phyloP scores from a whole-genome alignment of 2,888 invertebrate species.

The Hypena proboscidalis region DNA sequence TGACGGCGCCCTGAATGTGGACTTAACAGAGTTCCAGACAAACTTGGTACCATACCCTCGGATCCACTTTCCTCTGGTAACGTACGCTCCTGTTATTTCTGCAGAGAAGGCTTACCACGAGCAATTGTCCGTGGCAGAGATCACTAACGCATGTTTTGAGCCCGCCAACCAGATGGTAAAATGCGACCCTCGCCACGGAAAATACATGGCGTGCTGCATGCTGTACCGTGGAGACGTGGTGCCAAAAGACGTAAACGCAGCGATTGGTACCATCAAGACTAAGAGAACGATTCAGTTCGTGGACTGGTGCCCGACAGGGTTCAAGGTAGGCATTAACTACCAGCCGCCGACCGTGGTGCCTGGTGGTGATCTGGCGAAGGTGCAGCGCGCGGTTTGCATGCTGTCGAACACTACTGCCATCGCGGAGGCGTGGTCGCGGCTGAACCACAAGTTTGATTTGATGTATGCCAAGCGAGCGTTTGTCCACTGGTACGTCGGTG shows the following conservation, averaged over 20 bases:
- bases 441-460: conserved; percentile 97
- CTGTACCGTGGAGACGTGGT: conserved; percentile 97
- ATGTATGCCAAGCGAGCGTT: conserved; percentile 99
- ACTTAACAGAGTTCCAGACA: conserved; percentile 97
- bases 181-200: conserved; percentile 95
- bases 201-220: conserved; percentile 98
- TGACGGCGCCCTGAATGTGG: conserved; percentile 96
- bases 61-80: conserved; percentile 96
- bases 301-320: conserved; percentile 95
- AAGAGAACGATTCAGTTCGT: conserved; percentile 96
- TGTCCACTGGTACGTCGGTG: conserved; percentile 97
- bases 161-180: conserved; percentile 98
- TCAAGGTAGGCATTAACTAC: conserved; percentile 94
- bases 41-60: conserved; percentile 97
- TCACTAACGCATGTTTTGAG: conserved; percentile 97
- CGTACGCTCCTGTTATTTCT: conserved; percentile 96
- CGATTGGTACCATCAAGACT: conserved; percentile 97
- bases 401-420: conserved; percentile 98
- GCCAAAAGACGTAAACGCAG: conserved; percentile 97
- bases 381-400: conserved; percentile 98
- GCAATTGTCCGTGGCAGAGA: conserved; percentile 95
- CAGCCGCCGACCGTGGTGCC: conserved; percentile 95
- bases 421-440: conserved; percentile 98
- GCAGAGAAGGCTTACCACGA: conserved; percentile 98
- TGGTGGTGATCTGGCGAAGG: conserved; percentile 96